Evolutionary conservation across 2,797 vertebrate genomes (phyloP).

Genomic region (Lophotriccus pileatus): DNA sequence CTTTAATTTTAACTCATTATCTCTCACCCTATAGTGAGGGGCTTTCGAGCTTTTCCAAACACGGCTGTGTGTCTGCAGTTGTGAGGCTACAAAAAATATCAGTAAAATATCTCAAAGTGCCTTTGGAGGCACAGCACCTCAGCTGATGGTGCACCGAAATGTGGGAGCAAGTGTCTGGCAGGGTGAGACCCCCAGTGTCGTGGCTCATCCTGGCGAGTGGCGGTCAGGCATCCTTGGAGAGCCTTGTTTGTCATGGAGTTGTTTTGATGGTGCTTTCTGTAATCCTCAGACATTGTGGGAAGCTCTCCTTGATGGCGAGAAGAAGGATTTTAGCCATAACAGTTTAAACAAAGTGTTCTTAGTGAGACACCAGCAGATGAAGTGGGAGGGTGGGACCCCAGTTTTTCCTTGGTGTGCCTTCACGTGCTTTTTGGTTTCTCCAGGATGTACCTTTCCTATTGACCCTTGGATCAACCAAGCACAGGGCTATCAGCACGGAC

Average conservation of each 20-base stretch:
- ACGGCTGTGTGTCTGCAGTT: background rate
- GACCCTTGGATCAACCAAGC: background rate
- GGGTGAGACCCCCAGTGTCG: background rate
- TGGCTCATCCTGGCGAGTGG: background rate
- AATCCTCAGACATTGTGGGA: background rate
- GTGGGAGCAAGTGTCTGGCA: background rate
- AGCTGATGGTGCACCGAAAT: background rate
- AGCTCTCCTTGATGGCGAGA: background rate
- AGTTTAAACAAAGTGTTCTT: background rate
- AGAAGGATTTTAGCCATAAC: background rate
- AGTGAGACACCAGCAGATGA: background rate
- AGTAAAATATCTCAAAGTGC: background rate
- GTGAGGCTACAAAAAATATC: background rate
- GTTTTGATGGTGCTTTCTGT: background rate
- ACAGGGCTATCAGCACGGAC: accelerated
- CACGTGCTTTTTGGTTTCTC: background rate
- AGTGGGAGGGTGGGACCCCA: background rate
- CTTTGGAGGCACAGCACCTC: background rate
- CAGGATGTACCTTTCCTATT: background rate
- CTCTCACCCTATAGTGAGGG: conserved; percentile 52
- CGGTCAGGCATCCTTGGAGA: background rate
- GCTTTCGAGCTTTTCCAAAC: conserved; percentile 2
- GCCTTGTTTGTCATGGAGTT: background rate
- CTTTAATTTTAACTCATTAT: conserved; percentile 78
- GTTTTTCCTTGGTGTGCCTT: background rate